Evolutionary conservation across 2,888 invertebrate species (phyloP), one percentile per base, ranked within the genome.

Genomic region (Thecophora atra): DNA sequence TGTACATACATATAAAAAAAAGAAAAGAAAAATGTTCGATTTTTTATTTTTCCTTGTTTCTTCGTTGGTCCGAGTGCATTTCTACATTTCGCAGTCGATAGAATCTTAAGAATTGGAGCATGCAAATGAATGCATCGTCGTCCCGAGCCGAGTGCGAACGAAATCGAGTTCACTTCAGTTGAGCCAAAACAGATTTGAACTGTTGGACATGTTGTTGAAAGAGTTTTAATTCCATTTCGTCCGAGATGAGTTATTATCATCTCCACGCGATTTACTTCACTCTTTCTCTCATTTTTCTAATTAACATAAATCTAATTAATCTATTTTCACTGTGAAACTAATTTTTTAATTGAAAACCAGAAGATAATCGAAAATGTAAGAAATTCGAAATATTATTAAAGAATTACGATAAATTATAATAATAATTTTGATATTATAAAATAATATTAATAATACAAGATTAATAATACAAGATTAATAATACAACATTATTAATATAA

Each of bases 81-180:
- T 37, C 11, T 44, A 47, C 21, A 21, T 67, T 52, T 54, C 26
- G 15, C 26, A 58, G 58, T 26, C 28, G 51, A 30, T 30, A 56
- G 58, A 68, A 58, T 68, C 56, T 58, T 26, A 68, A 58, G 68
- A 68, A 68, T 68, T 68, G 58, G 68, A 68, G 58, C 58, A 68
- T 68, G 44, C 26, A 30, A 58, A 44, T 44, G 6, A 47, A 13
- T 42, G 63, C 24, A n/a, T 47, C 21, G 47, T 15, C 17, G 62
- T 54, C 5, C 24, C n/a, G 26, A n/a, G n/a, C 30, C 30, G 60
- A 60, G 30, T 60, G 13, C n/a, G 30, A 19, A 26, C 30, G 30
- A 30, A 60, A 5, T 47, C n/a, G 15, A 15, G 17, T 47, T n/a
- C n/a, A n/a, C 8, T 3, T n/a, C 17, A 60, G 28, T 60, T 24